Percentiles rank a stretch among this genome's conserved stretches.
phyloP scores from a whole-genome alignment of 1,140 invertebrate species.

The Drosophila azteca region DNA sequence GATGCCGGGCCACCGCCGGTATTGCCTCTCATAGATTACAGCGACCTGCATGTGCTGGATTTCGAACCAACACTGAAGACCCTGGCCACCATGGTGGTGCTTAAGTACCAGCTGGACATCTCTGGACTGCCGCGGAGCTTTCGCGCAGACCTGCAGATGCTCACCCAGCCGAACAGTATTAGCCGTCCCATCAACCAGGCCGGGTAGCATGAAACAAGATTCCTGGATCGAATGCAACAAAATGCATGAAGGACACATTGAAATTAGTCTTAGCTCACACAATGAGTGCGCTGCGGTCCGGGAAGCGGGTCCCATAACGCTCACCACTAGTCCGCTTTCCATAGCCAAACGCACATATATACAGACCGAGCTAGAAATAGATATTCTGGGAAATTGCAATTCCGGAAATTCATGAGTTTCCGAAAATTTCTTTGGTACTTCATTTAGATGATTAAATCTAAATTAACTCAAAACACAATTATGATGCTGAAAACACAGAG shows the following conservation, averaged over 20 bases:
- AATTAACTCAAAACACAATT: conserved; percentile 7
- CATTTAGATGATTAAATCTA: conserved; percentile 14
- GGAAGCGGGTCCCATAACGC: too few species aligned
- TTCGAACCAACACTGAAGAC: conserved; percentile 89
- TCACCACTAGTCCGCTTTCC: too few species aligned
- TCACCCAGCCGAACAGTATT: conserved; percentile 84
- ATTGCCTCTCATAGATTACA: conserved; percentile 88
- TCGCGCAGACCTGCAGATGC: conserved; percentile 84
- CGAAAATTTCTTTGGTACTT: conserved; percentile 48
- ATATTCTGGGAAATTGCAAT: conserved; percentile 2
- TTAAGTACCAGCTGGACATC: conserved; percentile 87
- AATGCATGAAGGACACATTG: neutral
- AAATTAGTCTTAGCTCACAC: too few species aligned
- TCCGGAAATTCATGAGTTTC: conserved; percentile 47
- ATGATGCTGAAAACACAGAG: conserved; percentile 30
- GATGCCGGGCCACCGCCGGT: conserved; percentile 27
- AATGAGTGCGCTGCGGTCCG: too few species aligned
- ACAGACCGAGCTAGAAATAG: neutral
- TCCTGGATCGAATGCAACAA: conserved; percentile 34
- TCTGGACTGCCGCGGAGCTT: conserved; percentile 86
- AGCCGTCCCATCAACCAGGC: conserved; percentile 78
- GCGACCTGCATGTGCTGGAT: conserved; percentile 91
- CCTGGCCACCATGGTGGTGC: conserved; percentile 87
- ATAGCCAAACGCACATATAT: too few species aligned
- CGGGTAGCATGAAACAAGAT: conserved; percentile 54